Percentiles rank a stretch among this genome's conserved stretches.
Evolutionary conservation across 2,797 vertebrate species (phyloP).

Genomic region (Rhynchotus rufescens): DNA sequence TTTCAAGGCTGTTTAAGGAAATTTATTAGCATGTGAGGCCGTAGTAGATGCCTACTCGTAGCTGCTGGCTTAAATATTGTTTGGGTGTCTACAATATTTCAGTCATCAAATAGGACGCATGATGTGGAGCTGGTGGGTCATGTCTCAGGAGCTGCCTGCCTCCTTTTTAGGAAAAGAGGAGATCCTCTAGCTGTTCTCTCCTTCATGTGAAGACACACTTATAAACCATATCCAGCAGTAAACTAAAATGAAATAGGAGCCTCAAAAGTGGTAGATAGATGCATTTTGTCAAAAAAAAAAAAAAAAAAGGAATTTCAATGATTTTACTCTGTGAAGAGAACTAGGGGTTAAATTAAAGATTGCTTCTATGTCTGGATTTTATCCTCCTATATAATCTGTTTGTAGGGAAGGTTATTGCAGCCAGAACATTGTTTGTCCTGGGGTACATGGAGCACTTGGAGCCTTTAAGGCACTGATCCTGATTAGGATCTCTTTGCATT

Average conservation of each 20-base stretch:
- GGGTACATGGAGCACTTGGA: background rate
- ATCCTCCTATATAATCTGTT: background rate
- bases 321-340: background rate
- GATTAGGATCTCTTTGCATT: background rate
- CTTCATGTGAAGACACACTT: background rate
- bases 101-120: background rate
- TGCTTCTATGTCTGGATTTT: background rate
- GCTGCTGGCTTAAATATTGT: background rate
- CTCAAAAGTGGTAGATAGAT: background rate
- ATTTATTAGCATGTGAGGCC: background rate
- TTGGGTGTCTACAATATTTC: background rate
- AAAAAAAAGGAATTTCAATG: background rate
- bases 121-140: accelerated
- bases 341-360: background rate
- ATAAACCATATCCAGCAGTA: background rate
- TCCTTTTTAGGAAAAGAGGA: background rate
- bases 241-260: background rate
- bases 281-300: background rate
- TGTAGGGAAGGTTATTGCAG: background rate
- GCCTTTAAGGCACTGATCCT: background rate
- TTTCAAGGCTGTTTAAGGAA: slow-evolving; percentile 19
- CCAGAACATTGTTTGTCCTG: background rate
- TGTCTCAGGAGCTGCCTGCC: background rate
- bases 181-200: background rate
- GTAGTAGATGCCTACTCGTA: background rate